Evolutionary conservation across 2,888 invertebrate genomes (phyloP), one percentile per base, ranked within the genome.

Genomic region (Geophilus truncorum): DNA sequence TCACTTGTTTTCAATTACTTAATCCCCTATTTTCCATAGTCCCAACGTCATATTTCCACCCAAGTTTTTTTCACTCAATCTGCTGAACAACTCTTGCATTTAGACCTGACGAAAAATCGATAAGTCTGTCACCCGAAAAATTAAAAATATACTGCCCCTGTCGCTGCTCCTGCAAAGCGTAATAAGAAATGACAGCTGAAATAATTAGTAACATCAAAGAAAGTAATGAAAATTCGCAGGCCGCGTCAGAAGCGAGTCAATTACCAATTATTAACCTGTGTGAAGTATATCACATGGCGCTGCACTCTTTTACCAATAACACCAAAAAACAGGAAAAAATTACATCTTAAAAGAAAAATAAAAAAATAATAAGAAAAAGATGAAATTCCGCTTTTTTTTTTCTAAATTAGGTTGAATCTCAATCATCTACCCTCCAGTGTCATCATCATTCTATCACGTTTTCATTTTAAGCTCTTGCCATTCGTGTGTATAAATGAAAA

Each of bases 131-230:
- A 57, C 57, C 57, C 57, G 57, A 57, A 57, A 57, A 57, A 57
- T 57, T 57, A 51, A 57, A 57, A 57, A 57, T 57, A 57, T 57
- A 57, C 57, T 57, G 57, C 51, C 57, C 36, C 57, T 57, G 57
- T n/a, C 57, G 21, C 57, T 15, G 6, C 18, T 57, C 15, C 23
- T 18, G 2, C 23, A 57, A 57, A 23, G 57, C 57, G 18, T 57
- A 57, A 57, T 57, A 57, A 57, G 15, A 18, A 57, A 23, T 57
- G 57, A 57, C 57, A 57, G 57, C 57, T 57, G 21, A 57, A 57
- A 57, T 57, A 57, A 57, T 57, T 57, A 57, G 57, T 57, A 21
- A 23, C 57, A 57, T 23, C 21, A 18, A 57, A 57, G 57, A 57
- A 57, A 57, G 18, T 57, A 57, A 9, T 57, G 57, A 57, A 57